Evolutionary conservation across 2,797 vertebrate species (phyloP).

Genomic region (Delichon dasypus): DNA sequence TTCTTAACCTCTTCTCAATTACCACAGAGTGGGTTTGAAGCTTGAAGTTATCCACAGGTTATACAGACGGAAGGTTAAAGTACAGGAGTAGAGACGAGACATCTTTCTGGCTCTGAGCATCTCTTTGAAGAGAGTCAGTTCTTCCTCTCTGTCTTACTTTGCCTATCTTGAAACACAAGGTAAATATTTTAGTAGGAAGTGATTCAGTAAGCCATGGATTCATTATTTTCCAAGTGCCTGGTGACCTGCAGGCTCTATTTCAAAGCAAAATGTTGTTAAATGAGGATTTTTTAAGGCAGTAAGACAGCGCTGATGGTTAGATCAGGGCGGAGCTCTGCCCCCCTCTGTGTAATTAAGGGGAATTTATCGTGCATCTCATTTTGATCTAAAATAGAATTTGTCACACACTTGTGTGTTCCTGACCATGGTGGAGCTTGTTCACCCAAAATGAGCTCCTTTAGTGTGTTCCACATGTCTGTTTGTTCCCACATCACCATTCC

Average conservation of each 20-base stretch:
- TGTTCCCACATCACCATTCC: neutral
- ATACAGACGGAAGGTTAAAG: constrained; percentile 40
- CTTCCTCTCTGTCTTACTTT: constrained; percentile 32
- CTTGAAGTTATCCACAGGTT: constrained; percentile 47
- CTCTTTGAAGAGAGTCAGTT: constrained; percentile 43
- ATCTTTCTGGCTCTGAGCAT: neutral
- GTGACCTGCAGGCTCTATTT: neutral
- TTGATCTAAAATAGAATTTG: neutral
- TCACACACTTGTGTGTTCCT: neutral
- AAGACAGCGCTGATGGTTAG: neutral
- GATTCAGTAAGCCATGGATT: neutral
- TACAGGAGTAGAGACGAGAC: constrained; percentile 9
- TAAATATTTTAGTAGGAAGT: constrained; percentile 50
- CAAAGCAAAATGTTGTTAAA: neutral
- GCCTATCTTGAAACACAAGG: constrained; percentile 24
- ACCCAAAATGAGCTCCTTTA: neutral
- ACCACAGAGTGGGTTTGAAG: constrained; percentile 33
- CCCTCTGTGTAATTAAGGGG: neutral
- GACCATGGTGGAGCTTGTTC: neutral
- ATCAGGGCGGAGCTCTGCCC: neutral
- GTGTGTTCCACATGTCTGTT: neutral
- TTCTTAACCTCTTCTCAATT: constrained; percentile 43
- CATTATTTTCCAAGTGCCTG: constrained; percentile 4
- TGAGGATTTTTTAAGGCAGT: neutral
- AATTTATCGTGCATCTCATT: neutral